Evolutionary conservation across 2,888 invertebrate species (phyloP), one percentile per base, ranked within the genome.

Genomic region (Adelphocoris suturalis): DNA sequence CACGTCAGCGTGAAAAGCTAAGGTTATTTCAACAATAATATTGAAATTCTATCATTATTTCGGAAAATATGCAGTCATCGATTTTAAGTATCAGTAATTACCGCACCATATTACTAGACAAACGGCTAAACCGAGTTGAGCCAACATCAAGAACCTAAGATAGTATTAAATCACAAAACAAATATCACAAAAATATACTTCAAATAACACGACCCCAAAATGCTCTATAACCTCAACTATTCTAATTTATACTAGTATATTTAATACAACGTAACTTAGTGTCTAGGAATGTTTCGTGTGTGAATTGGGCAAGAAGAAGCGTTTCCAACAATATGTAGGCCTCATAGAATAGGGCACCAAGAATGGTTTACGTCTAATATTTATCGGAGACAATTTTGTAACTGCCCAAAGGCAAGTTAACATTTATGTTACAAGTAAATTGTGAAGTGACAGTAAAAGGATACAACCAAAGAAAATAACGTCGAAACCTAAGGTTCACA

Each of bases 151-250:
- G 23, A 68, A 68, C 68, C 68, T 68, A 68, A 68, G 19, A 68
- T 23, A 23, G 23, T 27, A 68, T 68, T 12, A 27, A 61, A 68
- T 68, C 68, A 68, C 68, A 68, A 68, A 68, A 19, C 27, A n/a
- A 68, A 68, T 68, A 68, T 68, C 68, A 68, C 68, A 68, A 68
- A 68, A 68, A 68, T 57, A 57, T n/a, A 57, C 37, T 61, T 61
- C 61, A 61, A 19, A 61, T 57, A 68, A 68, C 68, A 68, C 19
- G 68, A 23, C 68, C 68, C 68, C 68, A 61, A 68, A 68, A 16
- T n/a, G 14, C 57, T 57, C 57, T 68, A 68, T 23, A 23, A 68
- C 23, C 68, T 68, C 13, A 68, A 68, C 23, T 12, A 68, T 19
- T 68, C 68, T 68, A 68, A 23, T 9, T 2, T 52, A 11, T 52